Conservation (phyloP, 2,888 invertebrate genomes). For the Nesidiocoris tenuis region DNA sequence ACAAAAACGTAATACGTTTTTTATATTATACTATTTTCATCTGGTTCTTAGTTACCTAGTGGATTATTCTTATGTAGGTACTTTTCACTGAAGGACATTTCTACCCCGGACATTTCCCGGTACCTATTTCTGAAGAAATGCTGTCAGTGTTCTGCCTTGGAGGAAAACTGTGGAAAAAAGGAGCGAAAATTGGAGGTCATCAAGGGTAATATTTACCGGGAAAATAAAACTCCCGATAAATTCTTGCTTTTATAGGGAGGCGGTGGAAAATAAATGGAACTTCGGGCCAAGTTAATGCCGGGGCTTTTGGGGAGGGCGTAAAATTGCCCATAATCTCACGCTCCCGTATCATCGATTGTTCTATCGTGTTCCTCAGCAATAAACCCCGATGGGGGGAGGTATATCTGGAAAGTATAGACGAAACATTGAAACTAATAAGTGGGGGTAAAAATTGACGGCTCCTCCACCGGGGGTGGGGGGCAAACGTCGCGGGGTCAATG, state of each 20-base stretch:
- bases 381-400: not conserved
- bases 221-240: not conserved
- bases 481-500: not conserved
- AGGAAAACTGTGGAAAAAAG: no score
- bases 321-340: not conserved
- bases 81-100: no score
- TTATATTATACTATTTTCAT: no score
- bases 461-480: not conserved
- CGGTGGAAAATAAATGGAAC: not conserved
- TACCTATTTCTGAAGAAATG: no score
- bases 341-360: not conserved
- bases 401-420: not conserved
- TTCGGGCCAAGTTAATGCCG: not conserved
- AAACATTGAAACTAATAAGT: not conserved
- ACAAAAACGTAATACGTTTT: no score
- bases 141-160: no score
- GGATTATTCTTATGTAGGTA: no score
- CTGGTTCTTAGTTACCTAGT: no score
- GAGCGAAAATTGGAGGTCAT: not conserved
- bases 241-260: not conserved
- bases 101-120: no score
- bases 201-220: not conserved
- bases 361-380: not conserved
- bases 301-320: not conserved
- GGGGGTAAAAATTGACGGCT: not conserved